Conservation (phyloP, 2,113 vertebrate genomes). For the Heloderma charlesbogerti region DNA sequence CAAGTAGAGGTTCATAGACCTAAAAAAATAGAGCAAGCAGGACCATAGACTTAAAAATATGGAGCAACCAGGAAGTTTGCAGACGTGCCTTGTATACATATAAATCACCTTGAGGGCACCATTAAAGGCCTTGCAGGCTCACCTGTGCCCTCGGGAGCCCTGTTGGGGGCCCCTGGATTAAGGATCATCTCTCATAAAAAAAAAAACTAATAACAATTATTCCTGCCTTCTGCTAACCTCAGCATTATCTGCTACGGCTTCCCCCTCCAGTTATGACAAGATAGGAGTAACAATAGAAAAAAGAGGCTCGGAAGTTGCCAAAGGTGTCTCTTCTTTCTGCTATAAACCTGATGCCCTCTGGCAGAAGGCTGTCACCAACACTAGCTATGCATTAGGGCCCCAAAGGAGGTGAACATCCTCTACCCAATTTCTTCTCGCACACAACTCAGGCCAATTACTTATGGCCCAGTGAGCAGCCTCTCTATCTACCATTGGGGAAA, state of each 20-base stretch:
- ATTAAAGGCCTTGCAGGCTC: too few species aligned
- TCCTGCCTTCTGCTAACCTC: not conserved
- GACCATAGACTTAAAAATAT: too few species aligned
- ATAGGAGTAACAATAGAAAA: not conserved
- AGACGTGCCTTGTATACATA: too few species aligned
- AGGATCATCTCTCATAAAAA: not conserved
- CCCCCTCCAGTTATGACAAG: not conserved
- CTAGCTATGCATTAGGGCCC: not conserved
- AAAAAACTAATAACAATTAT: not conserved
- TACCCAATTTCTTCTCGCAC: not conserved
- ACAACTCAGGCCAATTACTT: conserved; percentile 24
- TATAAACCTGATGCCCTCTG: not conserved
- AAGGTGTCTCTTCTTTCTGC: not conserved
- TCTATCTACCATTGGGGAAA: conserved; percentile 3
- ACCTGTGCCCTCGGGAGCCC: too few species aligned
- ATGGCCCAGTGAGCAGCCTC: not conserved
- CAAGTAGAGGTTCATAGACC: too few species aligned
- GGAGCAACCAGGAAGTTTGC: too few species aligned
- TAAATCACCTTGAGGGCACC: too few species aligned
- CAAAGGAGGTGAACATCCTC: not conserved
- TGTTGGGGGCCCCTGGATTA: too few species aligned
- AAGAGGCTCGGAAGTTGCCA: not conserved
- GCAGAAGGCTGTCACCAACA: not conserved
- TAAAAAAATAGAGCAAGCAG: too few species aligned
- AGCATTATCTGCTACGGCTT: not conserved